Percentiles rank a stretch among this genome's conserved stretches.
These are phyloP conservation scores for Plecotus auritus DNA, from an alignment of 2,113 vertebrate species.

Conservation along the genomic window DNA sequence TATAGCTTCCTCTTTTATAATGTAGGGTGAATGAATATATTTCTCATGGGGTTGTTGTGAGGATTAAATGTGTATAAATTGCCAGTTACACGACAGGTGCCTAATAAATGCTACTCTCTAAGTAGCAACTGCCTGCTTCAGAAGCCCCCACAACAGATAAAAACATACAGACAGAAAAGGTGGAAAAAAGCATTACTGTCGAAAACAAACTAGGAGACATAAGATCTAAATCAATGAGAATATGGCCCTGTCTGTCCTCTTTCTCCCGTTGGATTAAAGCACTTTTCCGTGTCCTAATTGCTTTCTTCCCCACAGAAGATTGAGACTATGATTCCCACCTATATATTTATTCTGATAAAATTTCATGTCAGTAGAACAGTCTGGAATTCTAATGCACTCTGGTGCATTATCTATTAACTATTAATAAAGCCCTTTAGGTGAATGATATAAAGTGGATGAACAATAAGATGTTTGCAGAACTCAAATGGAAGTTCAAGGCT, in stretches of 20 bases:
- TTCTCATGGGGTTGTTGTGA: neutral
- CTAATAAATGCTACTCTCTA: neutral
- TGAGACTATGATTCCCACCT: neutral
- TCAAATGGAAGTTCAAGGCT: neutral
- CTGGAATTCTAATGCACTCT: neutral
- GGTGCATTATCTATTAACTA: neutral
- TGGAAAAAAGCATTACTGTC: neutral
- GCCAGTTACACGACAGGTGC: neutral
- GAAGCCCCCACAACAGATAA: neutral
- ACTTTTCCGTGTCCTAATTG: neutral
- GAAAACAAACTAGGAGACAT: neutral
- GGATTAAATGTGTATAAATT: neutral
- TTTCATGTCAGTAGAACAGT: neutral
- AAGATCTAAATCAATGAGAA: neutral
- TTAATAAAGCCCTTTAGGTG: conserved; percentile 21
- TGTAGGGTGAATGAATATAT: neutral
- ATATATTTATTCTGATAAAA: neutral
- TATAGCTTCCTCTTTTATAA: neutral
- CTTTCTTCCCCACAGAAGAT: neutral
- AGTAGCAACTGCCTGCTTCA: neutral
- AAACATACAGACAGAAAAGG: neutral
- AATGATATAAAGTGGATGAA: neutral
- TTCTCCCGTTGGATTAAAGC: neutral
- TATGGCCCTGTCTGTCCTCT: neutral
- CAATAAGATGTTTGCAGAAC: neutral